Evolutionary conservation across 2,797 vertebrate species (phyloP), one percentile per base, ranked within the genome.

Genomic region (Alca torda): DNA sequence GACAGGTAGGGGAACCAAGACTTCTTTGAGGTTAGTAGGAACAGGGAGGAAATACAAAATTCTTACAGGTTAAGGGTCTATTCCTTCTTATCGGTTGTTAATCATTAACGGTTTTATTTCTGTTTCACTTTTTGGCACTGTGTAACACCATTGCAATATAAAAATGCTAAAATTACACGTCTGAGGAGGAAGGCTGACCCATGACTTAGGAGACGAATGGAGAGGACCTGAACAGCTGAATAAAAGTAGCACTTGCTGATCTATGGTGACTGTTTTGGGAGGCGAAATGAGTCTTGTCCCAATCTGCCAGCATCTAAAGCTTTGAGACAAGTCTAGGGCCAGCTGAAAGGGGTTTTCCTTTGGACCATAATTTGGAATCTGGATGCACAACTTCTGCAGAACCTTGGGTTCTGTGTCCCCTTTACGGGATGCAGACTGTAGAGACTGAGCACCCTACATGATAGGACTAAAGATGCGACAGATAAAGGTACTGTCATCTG

Each of bases 121-220:
- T 28, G 4, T 46, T 63, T 74, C 31, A 23, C 8, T 41, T 73
- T 94, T 63, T 54, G 16, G 48, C 39, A 9, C 28, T 37, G 1
- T 51, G 17, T 43, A 60, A 23, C 0, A 0, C 3, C 35, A 82
- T 48, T 10, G 1, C 2, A 8, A 37, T 7, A 19, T 16, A 84
- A 82, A 84, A 51, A 56, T n/a, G 6, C 7, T 37, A 3, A 17
- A 46, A 69, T 19, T 23, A 51, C 9, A 43, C 3, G 12, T 25
- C 25, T 70, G 39, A 67, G 18, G 17, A 25, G 61, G 15, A 56
- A 46, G 21, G 3, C 15, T 30, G 31, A 18, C 10, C 9, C 13
- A 9, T 11, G 6, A 13, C 28, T 90, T 20, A 6, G 25, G 45
- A 56, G 16, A 51, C 9, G 9, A 9, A 11, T 0, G 8, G 14